Evolutionary conservation across 2,888 invertebrate species (phyloP), one percentile per base, ranked within the genome.

Genomic region (Geotrupes spiniger): DNA sequence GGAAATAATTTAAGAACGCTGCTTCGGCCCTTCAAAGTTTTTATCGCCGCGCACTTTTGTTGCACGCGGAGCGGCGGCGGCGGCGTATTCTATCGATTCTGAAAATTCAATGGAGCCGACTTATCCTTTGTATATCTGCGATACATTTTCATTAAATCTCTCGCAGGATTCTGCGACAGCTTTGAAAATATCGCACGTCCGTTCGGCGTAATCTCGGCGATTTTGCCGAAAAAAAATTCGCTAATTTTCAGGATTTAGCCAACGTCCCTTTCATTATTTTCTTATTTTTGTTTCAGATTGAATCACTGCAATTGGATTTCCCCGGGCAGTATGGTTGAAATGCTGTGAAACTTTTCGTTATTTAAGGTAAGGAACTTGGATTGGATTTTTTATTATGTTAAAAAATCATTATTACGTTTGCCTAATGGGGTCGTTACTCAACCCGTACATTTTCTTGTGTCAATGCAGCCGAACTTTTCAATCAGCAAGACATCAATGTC

Each of bases 1-100:
- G 57, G 57, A 63, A 63, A 61, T 62, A 62, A 63, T 61, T 61
- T 57, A 54, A 57, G 54, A 52, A 58, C 52, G 50, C 52, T 56
- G n/a, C n/a, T 53, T 53, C 53, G 50, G 31, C 53, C 58, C 52
- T 57, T 55, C 56, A 46, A 53, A 49, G 46, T 55, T 53, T 57
- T 56, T 57, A 57, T 56, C 54, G 54, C 50, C 47, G 51, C 46
- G 42, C 51, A 58, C 57, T 54, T 57, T 59, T 59, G 58, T 58
- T 54, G 54, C 53, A 56, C 46, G 54, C 52, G 54, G 50, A 42
- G 36, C n/a, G 40, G 36, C 6, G n/a, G n/a, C n/a, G n/a, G n/a
- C 15, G 44, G 45, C 53, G 56, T 54, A 48, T 49, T 49, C 47
- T 53, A 62, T 62, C 54, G 62, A 62, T 62, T 59, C 58, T 57